Evolutionary conservation across 92 coral and sea anemone species (phyloP).

Genomic region (Epizoanthus ramosus): DNA sequence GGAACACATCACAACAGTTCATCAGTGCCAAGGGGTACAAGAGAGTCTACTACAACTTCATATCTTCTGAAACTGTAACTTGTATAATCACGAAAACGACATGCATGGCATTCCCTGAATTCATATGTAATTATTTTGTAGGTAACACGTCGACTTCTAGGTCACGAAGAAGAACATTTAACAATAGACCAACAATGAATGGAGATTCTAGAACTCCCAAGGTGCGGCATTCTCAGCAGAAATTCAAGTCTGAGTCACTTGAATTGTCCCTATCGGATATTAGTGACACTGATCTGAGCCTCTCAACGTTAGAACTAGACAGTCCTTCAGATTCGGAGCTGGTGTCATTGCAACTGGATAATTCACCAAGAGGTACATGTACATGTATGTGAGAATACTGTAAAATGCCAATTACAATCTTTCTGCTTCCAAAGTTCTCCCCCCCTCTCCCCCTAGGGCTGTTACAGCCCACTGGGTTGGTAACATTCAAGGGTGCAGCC

Average conservation of each 20-base stretch:
- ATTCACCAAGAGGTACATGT: conserved; percentile 66
- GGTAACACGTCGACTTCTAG: conserved; percentile 11
- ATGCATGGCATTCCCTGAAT: too few relatives aligned
- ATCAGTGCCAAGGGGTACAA: not conserved
- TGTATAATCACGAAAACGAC: too few relatives aligned
- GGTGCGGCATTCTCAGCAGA: conserved; percentile 17
- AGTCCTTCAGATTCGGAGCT: conserved; percentile 74
- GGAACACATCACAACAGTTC: conserved; percentile 13
- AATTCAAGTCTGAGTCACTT: conserved; percentile 27
- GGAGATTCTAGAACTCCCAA: conserved; percentile 31
- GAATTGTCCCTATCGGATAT: conserved; percentile 57
- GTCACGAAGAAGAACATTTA: not conserved
- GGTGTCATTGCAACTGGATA: conserved; percentile 59
- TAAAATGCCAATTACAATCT: too few relatives aligned
- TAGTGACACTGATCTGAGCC: conserved; percentile 65
- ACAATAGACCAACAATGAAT: conserved; percentile 20
- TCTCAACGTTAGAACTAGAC: conserved; percentile 64
- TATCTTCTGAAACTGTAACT: too few relatives aligned
- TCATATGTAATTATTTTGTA: not conserved
- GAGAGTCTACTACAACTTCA: too few relatives aligned
- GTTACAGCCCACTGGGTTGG: too few relatives aligned
- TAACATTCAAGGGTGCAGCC: too few relatives aligned
- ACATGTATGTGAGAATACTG: not conserved
- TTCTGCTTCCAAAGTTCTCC: not conserved
- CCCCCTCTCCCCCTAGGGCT: too few relatives aligned